Conservation (phyloP, 2,888 invertebrate genomes). For the Polylopha cassiicola region DNA sequence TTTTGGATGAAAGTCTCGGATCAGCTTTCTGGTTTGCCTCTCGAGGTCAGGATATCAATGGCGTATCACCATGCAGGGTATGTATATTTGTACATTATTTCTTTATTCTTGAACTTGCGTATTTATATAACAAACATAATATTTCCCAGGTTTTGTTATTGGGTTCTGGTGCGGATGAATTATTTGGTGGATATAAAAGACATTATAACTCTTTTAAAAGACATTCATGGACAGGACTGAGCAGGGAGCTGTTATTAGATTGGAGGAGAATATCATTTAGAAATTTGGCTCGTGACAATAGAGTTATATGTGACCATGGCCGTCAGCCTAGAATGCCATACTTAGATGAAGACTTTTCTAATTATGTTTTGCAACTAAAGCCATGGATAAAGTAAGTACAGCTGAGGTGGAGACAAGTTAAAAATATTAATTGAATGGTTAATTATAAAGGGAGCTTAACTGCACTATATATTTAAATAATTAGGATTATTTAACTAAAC, state of each 20-base stretch:
- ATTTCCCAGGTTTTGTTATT: conserved; percentile 82
- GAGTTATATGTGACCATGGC: conserved; percentile 93
- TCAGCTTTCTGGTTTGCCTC: conserved; percentile 98
- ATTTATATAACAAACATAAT: conserved; percentile 1
- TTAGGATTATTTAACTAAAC: no score
- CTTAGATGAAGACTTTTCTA: conserved; percentile 83
- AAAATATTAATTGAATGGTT: no score
- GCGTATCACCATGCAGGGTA: conserved; percentile 81
- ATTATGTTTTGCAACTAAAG: conserved; percentile 79
- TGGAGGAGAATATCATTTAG: conserved; percentile 90
- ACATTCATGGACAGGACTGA: conserved; percentile 72
- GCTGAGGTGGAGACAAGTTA: no score
- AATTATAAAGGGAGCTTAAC: no score
- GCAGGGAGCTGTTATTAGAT: conserved; percentile 83
- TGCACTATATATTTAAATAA: no score
- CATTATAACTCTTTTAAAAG: conserved; percentile 86
- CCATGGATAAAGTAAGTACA: conserved; percentile 82
- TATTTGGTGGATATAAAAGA: conserved; percentile 95
- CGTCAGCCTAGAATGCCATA: conserved; percentile 89
- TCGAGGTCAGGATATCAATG: conserved; percentile 78
- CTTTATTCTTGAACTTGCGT: conserved; percentile 3
- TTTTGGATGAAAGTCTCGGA: conserved; percentile 97
- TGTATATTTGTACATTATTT: conserved; percentile 18
- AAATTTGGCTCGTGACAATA: conserved; percentile 96
- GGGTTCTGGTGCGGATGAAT: conserved; percentile 98